Conservation (phyloP, 2,888 invertebrate species). For the Peribatodes rhomboidaria region DNA sequence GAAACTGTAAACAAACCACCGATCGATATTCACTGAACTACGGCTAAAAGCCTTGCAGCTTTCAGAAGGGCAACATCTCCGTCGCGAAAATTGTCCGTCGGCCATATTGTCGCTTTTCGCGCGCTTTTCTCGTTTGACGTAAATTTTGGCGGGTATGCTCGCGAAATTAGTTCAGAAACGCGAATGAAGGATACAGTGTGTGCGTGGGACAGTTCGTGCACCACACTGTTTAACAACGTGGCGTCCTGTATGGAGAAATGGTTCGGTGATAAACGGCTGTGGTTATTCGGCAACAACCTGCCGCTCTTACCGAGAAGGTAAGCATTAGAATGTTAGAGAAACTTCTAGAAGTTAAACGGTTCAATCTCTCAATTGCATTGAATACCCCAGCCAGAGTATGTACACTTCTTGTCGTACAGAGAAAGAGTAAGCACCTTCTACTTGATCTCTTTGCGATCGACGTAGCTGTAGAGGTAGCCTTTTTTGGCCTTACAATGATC, state of each 20-base stretch:
- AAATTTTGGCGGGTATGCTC: conserved; percentile 72
- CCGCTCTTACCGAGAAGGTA: conserved; percentile 94
- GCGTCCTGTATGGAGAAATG: conserved; percentile 95
- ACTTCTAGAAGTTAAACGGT: background rate
- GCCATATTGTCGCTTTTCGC: conserved; percentile 42
- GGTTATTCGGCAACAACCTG: conserved; percentile 96
- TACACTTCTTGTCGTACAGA: too few relatives aligned
- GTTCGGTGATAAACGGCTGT: conserved; percentile 96
- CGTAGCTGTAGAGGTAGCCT: too few relatives aligned
- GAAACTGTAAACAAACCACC: conserved; percentile 82
- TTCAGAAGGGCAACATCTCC: conserved; percentile 58
- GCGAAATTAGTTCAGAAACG: conserved; percentile 60
- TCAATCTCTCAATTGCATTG: background rate
- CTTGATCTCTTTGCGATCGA: too few relatives aligned
- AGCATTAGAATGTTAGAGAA: conserved; percentile 38
- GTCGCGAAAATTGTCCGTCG: conserved; percentile 9
- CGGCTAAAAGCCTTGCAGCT: conserved; percentile 71
- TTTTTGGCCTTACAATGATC: too few relatives aligned
- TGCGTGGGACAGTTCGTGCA: conserved; percentile 59
- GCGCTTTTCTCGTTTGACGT: conserved; percentile 55
- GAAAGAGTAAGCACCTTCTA: too few relatives aligned
- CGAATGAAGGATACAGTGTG: conserved; percentile 74
- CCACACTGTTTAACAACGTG: conserved; percentile 82
- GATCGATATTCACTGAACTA: conserved; percentile 78
- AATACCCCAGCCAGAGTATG: too few relatives aligned